These are phyloP conservation scores for Agrochola macilenta DNA, from an alignment of 2,888 invertebrate species.

Conservation along the genomic window DNA sequence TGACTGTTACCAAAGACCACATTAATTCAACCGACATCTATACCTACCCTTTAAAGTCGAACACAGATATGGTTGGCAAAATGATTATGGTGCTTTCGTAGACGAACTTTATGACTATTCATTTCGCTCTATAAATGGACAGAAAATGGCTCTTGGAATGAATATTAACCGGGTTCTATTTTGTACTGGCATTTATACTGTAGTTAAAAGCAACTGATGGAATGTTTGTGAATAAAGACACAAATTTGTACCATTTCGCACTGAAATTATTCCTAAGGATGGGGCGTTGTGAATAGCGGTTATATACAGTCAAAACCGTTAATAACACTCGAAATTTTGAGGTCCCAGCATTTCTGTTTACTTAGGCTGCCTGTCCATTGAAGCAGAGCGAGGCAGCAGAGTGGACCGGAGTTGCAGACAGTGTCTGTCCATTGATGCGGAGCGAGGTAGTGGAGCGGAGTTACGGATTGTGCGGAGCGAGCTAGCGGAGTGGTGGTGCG, in stretches of 20 bases:
- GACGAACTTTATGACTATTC: constrained; percentile 9
- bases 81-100: neutral
- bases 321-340: no score
- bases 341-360: no score
- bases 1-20: neutral
- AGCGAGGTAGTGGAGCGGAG: no score
- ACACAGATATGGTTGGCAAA: neutral
- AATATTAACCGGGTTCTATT: constrained; percentile 1
- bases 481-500: no score
- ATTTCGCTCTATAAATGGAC: constrained; percentile 1
- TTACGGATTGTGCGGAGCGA: no score
- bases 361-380: no score
- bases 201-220: neutral
- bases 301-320: no score
- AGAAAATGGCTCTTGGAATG: neutral
- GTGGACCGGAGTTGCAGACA: no score
- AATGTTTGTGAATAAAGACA: neutral
- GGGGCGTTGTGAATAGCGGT: neutral
- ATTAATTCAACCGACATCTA: neutral
- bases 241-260: neutral
- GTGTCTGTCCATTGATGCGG: no score
- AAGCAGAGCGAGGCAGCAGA: no score
- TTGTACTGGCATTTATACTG: neutral
- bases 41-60: no score
- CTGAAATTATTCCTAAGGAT: neutral